Base-by-base conservation (phyloP, 2,888 invertebrate genomes). In the Chelonus formosanus region DNA sequence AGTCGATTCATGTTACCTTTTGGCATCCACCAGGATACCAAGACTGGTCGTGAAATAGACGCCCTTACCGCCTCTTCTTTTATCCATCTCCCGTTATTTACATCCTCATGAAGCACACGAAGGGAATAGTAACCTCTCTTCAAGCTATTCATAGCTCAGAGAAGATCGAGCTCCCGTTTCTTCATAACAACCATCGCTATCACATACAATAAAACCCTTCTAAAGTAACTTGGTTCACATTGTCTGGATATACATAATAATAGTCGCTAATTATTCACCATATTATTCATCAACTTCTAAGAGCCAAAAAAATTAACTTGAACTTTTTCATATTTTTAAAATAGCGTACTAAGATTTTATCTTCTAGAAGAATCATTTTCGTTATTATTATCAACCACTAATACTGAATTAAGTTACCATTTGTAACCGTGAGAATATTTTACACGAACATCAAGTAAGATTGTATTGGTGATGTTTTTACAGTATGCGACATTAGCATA, bases 341-440 rank as follows among this genome's bases (percentile, higher is more conserved):
- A 20, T 20, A 1, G 20, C 40, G 1, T 3, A 40, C 1, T 40
- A 6, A 3, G 40, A 40, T 40, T 40, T 40, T 40, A 52, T 52
- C 52, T 3, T 32, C 31, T 5, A 52, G 5, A 20, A 2, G 48
- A 5, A 31, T 31, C 4, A 52, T 52, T 6, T 36, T 10, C 36
- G 8, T 4, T 35, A 3, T 40, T 4, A 10, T 50, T 50, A 54
- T 50, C 50, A 44, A 31, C 5, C 36, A 40, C 20, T 7, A 47
- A 35, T 10, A 47, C 36, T 54, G 66, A 78, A 78, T 78, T 71
- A 76, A 78, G 75, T 76, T 76, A 78, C 77, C 76, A 76, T 77
- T 79, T 78, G 76, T 74, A 71, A 68, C 65, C 65, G 67, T 61
- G 35, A 53, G 69, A 70, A 72, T 71, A 74, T 75, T 77, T 78